These are phyloP conservation scores for Pheosia tremula DNA, from an alignment of 2,888 invertebrate genomes.

Conservation along the genomic window DNA sequence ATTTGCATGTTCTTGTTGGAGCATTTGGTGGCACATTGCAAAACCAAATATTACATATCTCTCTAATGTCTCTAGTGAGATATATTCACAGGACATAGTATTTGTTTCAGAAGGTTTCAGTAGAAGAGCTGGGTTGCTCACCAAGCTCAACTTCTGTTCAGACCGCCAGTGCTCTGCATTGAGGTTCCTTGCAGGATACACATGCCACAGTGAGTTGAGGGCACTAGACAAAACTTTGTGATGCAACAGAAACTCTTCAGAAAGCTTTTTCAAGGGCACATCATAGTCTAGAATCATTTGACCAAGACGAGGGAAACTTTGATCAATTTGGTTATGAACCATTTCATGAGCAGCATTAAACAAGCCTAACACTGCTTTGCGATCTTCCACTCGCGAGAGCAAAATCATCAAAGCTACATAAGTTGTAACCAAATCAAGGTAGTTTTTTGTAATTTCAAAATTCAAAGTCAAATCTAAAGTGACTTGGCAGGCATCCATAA, in stretches of 20 bases:
- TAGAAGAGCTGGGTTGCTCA: slow-evolving; percentile 97
- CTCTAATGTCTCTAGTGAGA: slow-evolving; percentile 97
- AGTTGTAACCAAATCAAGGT: slow-evolving; percentile 96
- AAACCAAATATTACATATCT: slow-evolving; percentile 99
- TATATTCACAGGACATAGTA: slow-evolving; percentile 98
- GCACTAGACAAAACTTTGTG: slow-evolving; percentile 94
- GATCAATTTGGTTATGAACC: slow-evolving; percentile 94
- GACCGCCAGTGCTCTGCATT: slow-evolving; percentile 97
- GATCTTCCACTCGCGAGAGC: slow-evolving; percentile 98
- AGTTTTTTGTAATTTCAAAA: slow-evolving; percentile 97
- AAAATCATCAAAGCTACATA: slow-evolving; percentile 98
- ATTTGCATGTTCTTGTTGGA: slow-evolving; percentile 93
- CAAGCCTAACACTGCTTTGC: slow-evolving; percentile 97
- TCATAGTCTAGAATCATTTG: slow-evolving; percentile 99
- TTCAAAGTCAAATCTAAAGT: slow-evolving; percentile 97
- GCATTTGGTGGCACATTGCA: slow-evolving; percentile 94
- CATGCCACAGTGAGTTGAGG: slow-evolving; percentile 93
- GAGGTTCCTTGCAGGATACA: slow-evolving; percentile 95
- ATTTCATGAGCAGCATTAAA: slow-evolving; percentile 99
- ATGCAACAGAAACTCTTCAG: slow-evolving; percentile 98
- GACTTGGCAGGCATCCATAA: slow-evolving; percentile 98
- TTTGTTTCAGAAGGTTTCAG: slow-evolving; percentile 97
- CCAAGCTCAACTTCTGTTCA: slow-evolving; percentile 96
- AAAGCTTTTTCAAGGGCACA: slow-evolving; percentile 96
- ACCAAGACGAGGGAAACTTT: slow-evolving; percentile 97